phyloP scores from a whole-genome alignment of 2,888 invertebrate species.

The Luffia ferchaultella region DNA sequence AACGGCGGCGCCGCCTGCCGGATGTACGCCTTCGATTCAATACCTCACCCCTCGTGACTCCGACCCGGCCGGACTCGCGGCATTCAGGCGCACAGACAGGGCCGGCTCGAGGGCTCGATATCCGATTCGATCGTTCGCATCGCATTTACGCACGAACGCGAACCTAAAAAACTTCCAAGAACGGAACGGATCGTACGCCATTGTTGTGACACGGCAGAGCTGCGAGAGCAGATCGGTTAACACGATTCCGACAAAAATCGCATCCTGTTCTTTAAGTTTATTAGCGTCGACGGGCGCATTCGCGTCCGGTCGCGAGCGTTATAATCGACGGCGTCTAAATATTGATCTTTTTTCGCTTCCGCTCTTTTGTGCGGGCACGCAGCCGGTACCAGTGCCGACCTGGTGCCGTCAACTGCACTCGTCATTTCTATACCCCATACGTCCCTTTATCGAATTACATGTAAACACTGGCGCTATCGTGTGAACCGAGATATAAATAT shows the following conservation, averaged over 20 bases:
- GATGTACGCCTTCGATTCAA: neutral
- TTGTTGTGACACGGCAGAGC: conserved; percentile 41
- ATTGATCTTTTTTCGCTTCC: conserved; percentile 59
- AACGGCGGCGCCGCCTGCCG: neutral
- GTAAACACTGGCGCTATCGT: neutral
- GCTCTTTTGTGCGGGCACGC: conserved; percentile 27
- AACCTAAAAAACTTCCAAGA: conserved; percentile 16
- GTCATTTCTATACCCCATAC: conserved; percentile 27
- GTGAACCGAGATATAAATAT: neutral
- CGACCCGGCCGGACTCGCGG: too few relatives aligned
- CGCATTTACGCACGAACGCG: conserved; percentile 19
- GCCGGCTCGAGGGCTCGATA: conserved; percentile 33
- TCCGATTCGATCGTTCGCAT: conserved; percentile 40
- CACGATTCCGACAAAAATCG: conserved; percentile 53
- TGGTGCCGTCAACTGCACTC: conserved; percentile 18
- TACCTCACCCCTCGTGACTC: neutral
- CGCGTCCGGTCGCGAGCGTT: conserved; percentile 43
- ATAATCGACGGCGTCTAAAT: conserved; percentile 60
- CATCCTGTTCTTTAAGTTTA: conserved; percentile 55
- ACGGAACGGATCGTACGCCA: conserved; percentile 22
- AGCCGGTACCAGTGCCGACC: neutral
- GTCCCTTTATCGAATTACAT: conserved; percentile 26
- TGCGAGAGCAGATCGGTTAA: conserved; percentile 24
- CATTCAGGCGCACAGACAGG: too few relatives aligned
- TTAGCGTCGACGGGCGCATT: conserved; percentile 45